Base-by-base conservation (phyloP, 2,113 vertebrate genomes). In the Carlito syrichta region DNA sequence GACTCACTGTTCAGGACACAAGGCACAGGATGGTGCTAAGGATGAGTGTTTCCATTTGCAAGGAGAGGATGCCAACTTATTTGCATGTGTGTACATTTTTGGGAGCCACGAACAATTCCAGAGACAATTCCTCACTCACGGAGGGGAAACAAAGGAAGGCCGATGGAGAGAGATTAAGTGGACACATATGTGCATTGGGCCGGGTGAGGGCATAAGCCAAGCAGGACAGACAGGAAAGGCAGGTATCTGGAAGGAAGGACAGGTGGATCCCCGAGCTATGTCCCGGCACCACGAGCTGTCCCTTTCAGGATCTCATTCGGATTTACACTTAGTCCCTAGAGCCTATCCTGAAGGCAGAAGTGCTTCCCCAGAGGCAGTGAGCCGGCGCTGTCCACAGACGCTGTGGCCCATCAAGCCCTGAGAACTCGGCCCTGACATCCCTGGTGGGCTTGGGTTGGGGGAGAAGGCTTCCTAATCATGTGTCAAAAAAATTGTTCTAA, bases 81-180 rank as follows among this genome's bases (percentile, higher is more conserved):
- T 48, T 89, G 71, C 43, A 48, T 8, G 66, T 89, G 68, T 91
- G 56, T 56, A 68, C 77, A 89, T 50, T 35, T 76, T 56, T 32
- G 40, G 71, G 25, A 56, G 32, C 62, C n/a, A 85, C 60, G 48
- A 68, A 25, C 63, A 48, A 40, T 63, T 68, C 23, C n/a, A n/a
- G n/a, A n/a, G n/a, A n/a, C n/a, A n/a, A n/a, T n/a, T n/a, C n/a
- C n/a, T n/a, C 73, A 40, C 45, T 50, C 35, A 45, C 45, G 35
- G 50, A 71, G 73, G 35, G 16, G 40, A 85, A 66, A 93, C 58
- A 30, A 62, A 52, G 25, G 4, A 38, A 45, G 14, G 16, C 14
- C 45, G 50, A 43, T 2, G 52, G 66, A 45, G 82, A 87, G 40
- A 54, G 45, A 77, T 50, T 8, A 63, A 74, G 23, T 16, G 45